Percentiles rank a stretch among this genome's conserved stretches.
Conservation (phyloP, 2,888 invertebrate genomes). For the Acanthoscelides obtectus region DNA sequence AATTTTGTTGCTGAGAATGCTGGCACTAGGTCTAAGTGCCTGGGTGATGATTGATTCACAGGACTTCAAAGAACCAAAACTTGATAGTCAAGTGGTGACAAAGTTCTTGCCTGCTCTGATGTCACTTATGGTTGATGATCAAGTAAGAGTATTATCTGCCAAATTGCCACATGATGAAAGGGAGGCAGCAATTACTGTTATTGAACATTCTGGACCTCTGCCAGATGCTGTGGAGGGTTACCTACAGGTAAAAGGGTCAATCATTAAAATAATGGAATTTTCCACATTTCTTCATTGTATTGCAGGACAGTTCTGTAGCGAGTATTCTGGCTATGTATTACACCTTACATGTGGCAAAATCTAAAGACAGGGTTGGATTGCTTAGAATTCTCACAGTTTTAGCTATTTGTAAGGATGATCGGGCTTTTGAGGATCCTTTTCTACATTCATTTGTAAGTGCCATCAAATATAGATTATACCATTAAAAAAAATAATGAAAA, state of each 20-base stretch:
- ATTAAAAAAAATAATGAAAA: neutral
- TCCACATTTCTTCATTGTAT: neutral
- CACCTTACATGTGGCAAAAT: conserved; percentile 80
- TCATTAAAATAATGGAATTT: neutral
- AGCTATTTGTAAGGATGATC: conserved; percentile 84
- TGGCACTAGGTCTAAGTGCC: conserved; percentile 87
- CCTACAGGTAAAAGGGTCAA: conserved; percentile 46
- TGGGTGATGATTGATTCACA: conserved; percentile 97
- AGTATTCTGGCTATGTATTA: conserved; percentile 94
- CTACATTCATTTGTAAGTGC: conserved; percentile 75
- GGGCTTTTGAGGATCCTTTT: conserved; percentile 93
- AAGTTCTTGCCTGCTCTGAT: conserved; percentile 91
- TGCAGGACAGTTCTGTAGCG: conserved; percentile 82
- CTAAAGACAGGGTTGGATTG: conserved; percentile 74
- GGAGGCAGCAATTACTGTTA: conserved; percentile 87
- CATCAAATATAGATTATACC: neutral
- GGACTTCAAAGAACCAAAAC: conserved; percentile 92
- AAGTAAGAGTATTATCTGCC: conserved; percentile 75
- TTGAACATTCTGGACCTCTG: conserved; percentile 89
- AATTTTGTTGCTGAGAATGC: conserved; percentile 83
- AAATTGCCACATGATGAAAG: conserved; percentile 90
- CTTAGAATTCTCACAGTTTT: conserved; percentile 85
- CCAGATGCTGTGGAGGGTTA: conserved; percentile 92
- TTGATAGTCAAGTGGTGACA: conserved; percentile 89
- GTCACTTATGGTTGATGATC: conserved; percentile 88